phyloP scores from a whole-genome alignment of 2,888 invertebrate genomes.

The Lepidocyrtoides sp. region DNA sequence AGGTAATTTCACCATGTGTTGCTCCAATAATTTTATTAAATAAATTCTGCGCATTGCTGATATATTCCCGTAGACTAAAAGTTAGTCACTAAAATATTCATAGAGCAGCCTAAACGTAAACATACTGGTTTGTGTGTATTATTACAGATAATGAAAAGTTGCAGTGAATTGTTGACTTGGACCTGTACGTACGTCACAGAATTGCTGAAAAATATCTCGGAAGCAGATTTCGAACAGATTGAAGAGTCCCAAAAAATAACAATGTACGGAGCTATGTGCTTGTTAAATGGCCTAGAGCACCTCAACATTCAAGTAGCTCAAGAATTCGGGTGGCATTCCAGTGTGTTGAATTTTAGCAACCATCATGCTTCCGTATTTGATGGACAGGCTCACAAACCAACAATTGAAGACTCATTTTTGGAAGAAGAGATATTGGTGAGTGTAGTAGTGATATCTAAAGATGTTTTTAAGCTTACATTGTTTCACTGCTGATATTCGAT shows the following conservation, averaged over 20 bases:
- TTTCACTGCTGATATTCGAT: too few species aligned
- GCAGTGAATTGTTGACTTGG: conserved; percentile 75
- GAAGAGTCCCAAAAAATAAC: conserved; percentile 58
- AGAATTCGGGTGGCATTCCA: conserved; percentile 72
- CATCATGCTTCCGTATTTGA: conserved; percentile 39
- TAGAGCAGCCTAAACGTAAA: too few species aligned
- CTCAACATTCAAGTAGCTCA: conserved; percentile 74
- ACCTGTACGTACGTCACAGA: conserved; percentile 73
- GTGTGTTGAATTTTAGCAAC: conserved; percentile 56
- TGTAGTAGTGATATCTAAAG: too few species aligned
- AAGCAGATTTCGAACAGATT: conserved; percentile 43
- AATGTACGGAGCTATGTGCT: conserved; percentile 65
- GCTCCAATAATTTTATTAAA: too few species aligned
- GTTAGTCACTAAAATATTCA: not conserved
- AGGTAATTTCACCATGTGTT: conserved; percentile 32
- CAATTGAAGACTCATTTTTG: conserved; percentile 55
- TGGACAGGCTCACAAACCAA: conserved; percentile 15
- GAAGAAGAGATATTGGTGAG: conserved; percentile 73
- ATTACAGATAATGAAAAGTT: conserved; percentile 63
- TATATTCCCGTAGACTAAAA: too few species aligned
- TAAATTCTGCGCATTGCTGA: too few species aligned
- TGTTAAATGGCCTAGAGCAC: conserved; percentile 67
- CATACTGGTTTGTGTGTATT: not conserved
- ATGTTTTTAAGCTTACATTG: too few species aligned
- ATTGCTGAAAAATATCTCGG: conserved; percentile 67